Base-by-base conservation (phyloP, 2,113 vertebrate species). In the Arvicanthis niloticus region DNA sequence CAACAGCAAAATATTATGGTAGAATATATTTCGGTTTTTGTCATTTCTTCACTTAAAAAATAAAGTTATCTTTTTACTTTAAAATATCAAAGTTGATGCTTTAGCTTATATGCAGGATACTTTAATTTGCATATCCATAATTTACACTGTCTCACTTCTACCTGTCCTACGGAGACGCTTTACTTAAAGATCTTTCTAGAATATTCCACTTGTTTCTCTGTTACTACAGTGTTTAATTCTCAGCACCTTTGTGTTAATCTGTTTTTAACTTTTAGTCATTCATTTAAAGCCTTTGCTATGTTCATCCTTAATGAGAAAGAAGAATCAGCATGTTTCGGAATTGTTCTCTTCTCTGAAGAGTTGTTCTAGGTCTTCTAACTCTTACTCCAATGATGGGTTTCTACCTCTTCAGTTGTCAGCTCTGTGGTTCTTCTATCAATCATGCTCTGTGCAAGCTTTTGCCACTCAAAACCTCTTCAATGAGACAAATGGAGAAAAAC, bases 51-150 rank as follows among this genome's bases (percentile, higher is more conserved):
- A 89, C 34, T 82, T 22, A 12, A 93, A 95, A 7, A 53, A 65
- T 40, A 87, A 93, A 95, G 48, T 77, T 26, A 76, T 37, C 37
- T 85, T 68, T 95, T 95, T 94, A 19, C 37, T 81, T 76, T 70
- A 72, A 95, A 95, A 96, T 89, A 89, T 89, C 1, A 91, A 89
- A 91, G 86, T 58, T 40, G 26, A 31, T 65, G 2, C 4, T n/a
- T 88, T 68, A 56, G 37, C 0, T 58, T 93, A 78, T 13, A 78
- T 37, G 9, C 9, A 22, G 91, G 67, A 3, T 7, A 80, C 16
- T 22, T 94, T 91, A 80, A 85, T 80, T 96, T 85, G 68, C 1
- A 17, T 40, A 40, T 58, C 9, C 45, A 65, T 56, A 73, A 89
- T 96, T 96, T 93, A 80, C 93, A 93, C 26, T 37, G 3, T 29